These are phyloP conservation scores for Pardosa pseudoannulata DNA, from an alignment of 2,888 invertebrate genomes.

Conservation along the genomic window DNA sequence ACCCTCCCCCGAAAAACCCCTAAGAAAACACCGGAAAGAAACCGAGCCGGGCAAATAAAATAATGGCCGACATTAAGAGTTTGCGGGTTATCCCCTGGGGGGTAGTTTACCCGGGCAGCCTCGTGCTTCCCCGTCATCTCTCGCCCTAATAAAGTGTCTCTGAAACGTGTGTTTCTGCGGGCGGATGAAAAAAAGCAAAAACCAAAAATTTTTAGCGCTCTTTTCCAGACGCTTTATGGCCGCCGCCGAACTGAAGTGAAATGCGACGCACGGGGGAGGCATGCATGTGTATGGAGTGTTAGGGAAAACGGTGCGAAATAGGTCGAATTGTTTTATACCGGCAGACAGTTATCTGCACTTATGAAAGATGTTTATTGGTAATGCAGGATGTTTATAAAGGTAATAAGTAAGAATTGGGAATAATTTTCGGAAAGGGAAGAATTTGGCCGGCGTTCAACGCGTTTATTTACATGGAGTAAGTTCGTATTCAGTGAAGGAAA, in stretches of 20 bases:
- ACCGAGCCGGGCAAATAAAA: constrained; percentile 17
- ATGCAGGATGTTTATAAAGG: not conserved
- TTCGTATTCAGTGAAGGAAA: too few species aligned
- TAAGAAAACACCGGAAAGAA: constrained; percentile 7
- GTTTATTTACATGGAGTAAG: too few species aligned
- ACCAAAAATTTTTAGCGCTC: constrained; percentile 63
- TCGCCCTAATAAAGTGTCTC: constrained; percentile 67
- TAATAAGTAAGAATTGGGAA: not conserved
- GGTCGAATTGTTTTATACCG: not conserved
- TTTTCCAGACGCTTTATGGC: constrained; percentile 49
- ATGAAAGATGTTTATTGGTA: not conserved
- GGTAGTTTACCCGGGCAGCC: constrained; percentile 40
- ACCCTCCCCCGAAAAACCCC: not conserved
- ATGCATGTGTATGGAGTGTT: not conserved
- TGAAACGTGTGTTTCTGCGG: constrained; percentile 53
- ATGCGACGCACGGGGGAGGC: constrained; percentile 13
- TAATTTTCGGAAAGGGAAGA: not conserved
- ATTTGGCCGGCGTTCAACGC: too few species aligned
- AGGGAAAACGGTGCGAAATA: not conserved
- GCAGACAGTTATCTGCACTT: not conserved
- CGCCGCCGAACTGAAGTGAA: constrained; percentile 15
- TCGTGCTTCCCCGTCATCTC: constrained; percentile 57
- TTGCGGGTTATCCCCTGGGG: constrained; percentile 29
- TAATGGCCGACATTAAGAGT: constrained; percentile 53
- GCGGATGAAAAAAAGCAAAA: too few species aligned